Evolutionary conservation across 2,113 vertebrate genomes (phyloP).

Genomic region (Picathartes gymnocephalus): DNA sequence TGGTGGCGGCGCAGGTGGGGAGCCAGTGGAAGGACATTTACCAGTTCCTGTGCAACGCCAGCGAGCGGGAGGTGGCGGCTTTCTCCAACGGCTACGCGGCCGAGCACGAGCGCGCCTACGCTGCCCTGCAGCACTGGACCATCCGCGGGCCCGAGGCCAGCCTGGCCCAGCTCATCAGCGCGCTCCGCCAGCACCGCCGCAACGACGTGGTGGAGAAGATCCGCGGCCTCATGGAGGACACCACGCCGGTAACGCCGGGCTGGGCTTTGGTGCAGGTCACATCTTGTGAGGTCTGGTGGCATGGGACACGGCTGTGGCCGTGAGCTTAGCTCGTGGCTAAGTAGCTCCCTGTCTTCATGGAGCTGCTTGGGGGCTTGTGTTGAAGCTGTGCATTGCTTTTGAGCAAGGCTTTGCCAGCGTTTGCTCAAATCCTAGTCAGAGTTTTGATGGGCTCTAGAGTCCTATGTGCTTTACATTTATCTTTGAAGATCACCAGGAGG

Average conservation of each 20-base stretch:
- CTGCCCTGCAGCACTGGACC: slow-evolving; percentile 95
- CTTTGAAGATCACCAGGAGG: neutral
- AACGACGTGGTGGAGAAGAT: slow-evolving; percentile 97
- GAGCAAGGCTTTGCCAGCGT: neutral
- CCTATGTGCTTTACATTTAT: accelerated
- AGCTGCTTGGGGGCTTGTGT: neutral
- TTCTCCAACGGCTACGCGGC: slow-evolving; percentile 88
- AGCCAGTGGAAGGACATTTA: slow-evolving; percentile 96
- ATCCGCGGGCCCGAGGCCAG: slow-evolving; percentile 90
- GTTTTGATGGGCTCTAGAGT: neutral
- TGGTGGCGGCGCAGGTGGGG: slow-evolving; percentile 91
- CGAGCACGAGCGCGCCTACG: slow-evolving; percentile 89
- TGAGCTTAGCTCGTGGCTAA: accelerated
- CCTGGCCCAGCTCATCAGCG: slow-evolving; percentile 93
- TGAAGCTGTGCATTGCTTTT: neutral
- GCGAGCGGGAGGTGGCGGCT: slow-evolving; percentile 88
- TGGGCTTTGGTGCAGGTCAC: accelerated
- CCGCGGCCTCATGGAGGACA: slow-evolving; percentile 93
- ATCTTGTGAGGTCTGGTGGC: accelerated
- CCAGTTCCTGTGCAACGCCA: slow-evolving; percentile 88
- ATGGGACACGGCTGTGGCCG: accelerated
- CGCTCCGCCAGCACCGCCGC: slow-evolving; percentile 88
- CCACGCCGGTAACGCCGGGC: slow-evolving; percentile 76
- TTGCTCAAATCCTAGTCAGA: neutral
- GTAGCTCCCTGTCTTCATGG: accelerated